A percentile compares a stretch with the other conserved stretches of the same genome.
Conservation (phyloP, 2,797 vertebrate species). For the Alexandromys oeconomus region DNA sequence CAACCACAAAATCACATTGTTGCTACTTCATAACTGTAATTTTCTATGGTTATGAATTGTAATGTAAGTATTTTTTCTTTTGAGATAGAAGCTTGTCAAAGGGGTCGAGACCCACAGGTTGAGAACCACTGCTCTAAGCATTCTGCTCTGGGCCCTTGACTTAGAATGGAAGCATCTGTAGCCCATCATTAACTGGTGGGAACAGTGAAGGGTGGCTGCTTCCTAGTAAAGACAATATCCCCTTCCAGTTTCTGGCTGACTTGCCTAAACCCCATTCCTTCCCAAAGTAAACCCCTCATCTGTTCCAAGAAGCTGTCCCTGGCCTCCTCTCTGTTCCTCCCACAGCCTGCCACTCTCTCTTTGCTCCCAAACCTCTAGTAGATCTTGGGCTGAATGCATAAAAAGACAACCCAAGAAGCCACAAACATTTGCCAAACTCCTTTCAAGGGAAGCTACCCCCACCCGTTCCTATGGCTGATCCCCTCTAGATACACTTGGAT, state of each 20-base stretch:
- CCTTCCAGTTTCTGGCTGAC: neutral
- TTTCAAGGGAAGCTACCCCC: neutral
- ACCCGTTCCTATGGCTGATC: neutral
- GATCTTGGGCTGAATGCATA: neutral
- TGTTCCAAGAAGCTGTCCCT: neutral
- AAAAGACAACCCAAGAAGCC: neutral
- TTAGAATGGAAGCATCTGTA: constrained; percentile 12
- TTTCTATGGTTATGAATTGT: neutral
- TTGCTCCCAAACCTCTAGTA: neutral
- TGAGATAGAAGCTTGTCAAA: neutral
- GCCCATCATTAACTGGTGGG: neutral
- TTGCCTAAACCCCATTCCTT: neutral
- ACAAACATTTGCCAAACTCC: constrained; percentile 26
- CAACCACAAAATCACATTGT: neutral
- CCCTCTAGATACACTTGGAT: neutral
- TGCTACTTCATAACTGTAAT: neutral
- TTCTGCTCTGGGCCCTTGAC: neutral
- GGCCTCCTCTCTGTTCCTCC: neutral
- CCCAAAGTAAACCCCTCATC: neutral
- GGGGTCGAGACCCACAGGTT: neutral
- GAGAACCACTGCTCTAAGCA: neutral
- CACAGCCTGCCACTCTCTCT: neutral
- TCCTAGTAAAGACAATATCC: constrained; percentile 5
- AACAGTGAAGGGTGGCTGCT: neutral
- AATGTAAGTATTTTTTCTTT: neutral